These are phyloP conservation scores for Brachionus angularis DNA, from an alignment of 1,140 invertebrate genomes.

Conservation along the genomic window DNA sequence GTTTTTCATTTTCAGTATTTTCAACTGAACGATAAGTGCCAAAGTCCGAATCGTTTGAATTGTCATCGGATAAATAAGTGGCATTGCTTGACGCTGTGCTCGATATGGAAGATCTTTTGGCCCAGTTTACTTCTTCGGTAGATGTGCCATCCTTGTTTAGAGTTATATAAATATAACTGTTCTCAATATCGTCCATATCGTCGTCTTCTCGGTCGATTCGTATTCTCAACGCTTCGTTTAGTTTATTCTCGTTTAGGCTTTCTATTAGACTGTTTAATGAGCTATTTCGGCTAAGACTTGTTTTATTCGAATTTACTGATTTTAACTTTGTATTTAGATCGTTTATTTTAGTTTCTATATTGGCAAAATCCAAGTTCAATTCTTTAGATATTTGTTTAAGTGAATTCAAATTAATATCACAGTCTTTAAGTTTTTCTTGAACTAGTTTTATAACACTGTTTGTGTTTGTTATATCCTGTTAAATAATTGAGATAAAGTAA, in stretches of 20 bases:
- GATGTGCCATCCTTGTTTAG: conserved; percentile 5
- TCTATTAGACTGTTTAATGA: background rate
- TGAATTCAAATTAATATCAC: conserved; percentile 27
- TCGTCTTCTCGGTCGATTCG: background rate
- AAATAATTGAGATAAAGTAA: background rate
- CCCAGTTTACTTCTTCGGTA: conserved; percentile 9
- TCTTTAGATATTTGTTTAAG: conserved; percentile 39
- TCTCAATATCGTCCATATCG: conserved; percentile 20
- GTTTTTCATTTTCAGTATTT: background rate
- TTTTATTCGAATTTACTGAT: background rate
- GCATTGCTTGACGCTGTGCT: background rate
- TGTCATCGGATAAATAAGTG: conserved; percentile 2
- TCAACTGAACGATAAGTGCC: no score
- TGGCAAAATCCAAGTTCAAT: conserved; percentile 35
- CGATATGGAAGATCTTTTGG: conserved; percentile 33
- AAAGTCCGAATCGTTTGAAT: conserved; percentile 22
- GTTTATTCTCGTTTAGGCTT: background rate
- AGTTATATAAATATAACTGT: conserved; percentile 9
- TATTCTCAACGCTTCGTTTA: background rate
- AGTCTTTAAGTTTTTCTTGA: conserved; percentile 32
- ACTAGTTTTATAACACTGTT: conserved; percentile 29
- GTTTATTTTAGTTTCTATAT: conserved; percentile 11
- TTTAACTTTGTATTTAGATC: no score
- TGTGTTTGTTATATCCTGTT: conserved; percentile 30
- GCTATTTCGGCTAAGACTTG: background rate